Evolutionary conservation across 2,113 vertebrate species (phyloP).

Genomic region (Panurus biarmicus): DNA sequence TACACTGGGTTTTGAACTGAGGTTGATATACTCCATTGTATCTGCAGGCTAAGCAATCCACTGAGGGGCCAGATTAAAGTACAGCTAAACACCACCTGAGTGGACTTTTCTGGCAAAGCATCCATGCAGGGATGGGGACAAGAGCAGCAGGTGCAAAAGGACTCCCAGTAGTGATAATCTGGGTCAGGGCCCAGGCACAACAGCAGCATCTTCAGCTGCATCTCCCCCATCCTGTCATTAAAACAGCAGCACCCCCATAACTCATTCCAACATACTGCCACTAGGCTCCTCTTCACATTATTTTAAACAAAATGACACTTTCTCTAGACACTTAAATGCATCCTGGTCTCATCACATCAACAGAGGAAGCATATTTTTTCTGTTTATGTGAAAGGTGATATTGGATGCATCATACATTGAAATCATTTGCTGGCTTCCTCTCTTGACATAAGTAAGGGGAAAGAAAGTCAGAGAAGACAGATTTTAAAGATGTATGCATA

Average conservation of each 20-base stretch:
- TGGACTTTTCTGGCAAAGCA: not conserved
- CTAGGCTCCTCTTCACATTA: not conserved
- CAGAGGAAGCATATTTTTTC: constrained; percentile 19
- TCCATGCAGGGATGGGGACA: fast-evolving
- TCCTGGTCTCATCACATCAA: constrained; percentile 29
- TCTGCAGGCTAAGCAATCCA: not conserved
- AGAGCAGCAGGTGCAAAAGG: not conserved
- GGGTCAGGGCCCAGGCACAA: not conserved
- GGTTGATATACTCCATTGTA: not conserved
- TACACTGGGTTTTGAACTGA: not conserved
- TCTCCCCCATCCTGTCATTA: not conserved
- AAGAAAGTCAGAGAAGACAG: constrained; percentile 19
- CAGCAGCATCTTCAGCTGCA: not conserved
- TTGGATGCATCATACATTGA: constrained; percentile 17
- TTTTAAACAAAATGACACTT: constrained; percentile 41
- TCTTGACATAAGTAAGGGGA: constrained; percentile 10
- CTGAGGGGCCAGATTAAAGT: not conserved
- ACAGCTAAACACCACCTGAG: not conserved
- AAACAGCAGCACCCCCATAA: not conserved
- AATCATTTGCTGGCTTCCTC: not conserved
- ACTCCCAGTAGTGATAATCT: fast-evolving
- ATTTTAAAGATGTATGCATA: constrained; percentile 17
- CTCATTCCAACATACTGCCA: not conserved
- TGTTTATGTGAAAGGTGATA: constrained; percentile 54
- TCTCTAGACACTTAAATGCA: constrained; percentile 15